Evolutionary conservation across 2,888 invertebrate species (phyloP).

Genomic region (Agonopterix heracliana): DNA sequence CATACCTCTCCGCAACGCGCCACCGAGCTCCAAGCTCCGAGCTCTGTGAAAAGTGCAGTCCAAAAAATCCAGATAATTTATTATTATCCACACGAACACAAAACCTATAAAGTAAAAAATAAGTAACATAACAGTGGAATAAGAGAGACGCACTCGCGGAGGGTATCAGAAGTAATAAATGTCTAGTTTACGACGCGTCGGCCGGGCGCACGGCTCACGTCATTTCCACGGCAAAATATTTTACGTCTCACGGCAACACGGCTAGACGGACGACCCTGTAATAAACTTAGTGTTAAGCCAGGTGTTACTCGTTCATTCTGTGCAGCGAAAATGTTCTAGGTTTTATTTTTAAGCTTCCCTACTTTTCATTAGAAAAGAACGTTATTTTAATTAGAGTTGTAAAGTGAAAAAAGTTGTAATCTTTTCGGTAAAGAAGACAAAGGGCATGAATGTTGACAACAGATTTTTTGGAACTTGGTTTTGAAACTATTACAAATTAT

Average conservation of each 20-base stretch:
- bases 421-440: no score
- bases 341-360: not conserved
- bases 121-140: no score
- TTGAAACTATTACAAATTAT: no score
- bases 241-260: constrained; percentile 23
- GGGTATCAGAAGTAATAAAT: constrained; percentile 51
- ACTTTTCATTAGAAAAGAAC: not conserved
- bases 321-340: not conserved
- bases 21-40: no score
- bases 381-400: not conserved
- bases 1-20: no score
- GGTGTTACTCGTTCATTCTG: constrained; percentile 11
- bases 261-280: constrained; percentile 30
- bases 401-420: no score
- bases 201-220: constrained; percentile 31
- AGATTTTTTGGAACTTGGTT: no score
- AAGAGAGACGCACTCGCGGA: not conserved
- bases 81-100: no score
- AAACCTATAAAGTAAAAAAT: no score
- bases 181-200: constrained; percentile 48
- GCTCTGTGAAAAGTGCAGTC: no score
- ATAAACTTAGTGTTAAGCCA: constrained; percentile 48
- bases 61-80: no score
- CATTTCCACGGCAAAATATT: constrained; percentile 45
- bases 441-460: no score